Base-by-base conservation (phyloP, 2,888 invertebrate species). In the Allolobophora icterica region DNA sequence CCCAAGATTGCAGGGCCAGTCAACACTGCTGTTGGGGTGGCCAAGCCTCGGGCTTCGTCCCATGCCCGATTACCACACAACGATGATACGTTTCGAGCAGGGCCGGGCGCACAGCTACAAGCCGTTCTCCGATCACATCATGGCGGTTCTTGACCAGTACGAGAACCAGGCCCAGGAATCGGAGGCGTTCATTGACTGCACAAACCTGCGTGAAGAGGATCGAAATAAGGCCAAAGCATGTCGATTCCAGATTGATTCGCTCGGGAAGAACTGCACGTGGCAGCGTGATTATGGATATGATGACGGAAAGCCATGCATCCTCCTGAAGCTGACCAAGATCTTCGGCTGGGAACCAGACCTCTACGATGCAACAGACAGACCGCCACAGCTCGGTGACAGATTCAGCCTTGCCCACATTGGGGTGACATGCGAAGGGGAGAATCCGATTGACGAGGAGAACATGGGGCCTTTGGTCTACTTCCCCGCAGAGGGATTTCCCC, bases 311-410 rank as follows among this genome's bases (percentile, higher is more conserved):
- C 99, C 99, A 33, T 99, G 99, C 96, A 97, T 99, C 95, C 97
- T 99, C 96, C 97, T 99, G 93, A 99, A 99, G 96, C 96, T 99
- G 94, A 99, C 99, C 96, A 98, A 98, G 97, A 98, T 98, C 52
- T 98, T 97, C 96, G 97, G 97, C 94, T 99, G 98, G 98, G 94
- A 96, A 89, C 98, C 98, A 35, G 96, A 96, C 91, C 97, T 97
- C 90, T 98, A 97, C 96, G 97, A 91, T 35, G 35, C 52, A 3
- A 15, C 42, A n/a, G 89, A 91, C 90, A 89, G 21, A 19, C 91
- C 91, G 11, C 92, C 92, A 8, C 89, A 93, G 84, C 92, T 93
- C 93, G 95, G 95, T 93, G 95, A 95, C 87, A 94, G 94, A 95
- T 96, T 93, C 94, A 71, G 45, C 19, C 83, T 71, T 4, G 91